phyloP scores from a whole-genome alignment of 30 jellyfish, hydroid and myxozoan species.

The Haliclystus octoradiatus region DNA sequence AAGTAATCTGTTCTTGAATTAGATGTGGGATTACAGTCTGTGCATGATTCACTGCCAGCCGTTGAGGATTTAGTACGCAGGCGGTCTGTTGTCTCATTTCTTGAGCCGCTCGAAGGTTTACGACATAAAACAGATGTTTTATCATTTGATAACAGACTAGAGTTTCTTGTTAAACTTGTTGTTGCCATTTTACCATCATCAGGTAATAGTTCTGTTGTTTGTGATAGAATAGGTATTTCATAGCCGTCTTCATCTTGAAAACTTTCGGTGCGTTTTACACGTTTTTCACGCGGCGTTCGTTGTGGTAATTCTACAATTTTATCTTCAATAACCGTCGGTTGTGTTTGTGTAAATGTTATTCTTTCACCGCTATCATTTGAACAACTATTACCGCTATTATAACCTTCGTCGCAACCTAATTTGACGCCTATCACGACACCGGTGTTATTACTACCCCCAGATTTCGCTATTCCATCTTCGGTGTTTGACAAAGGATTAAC shows the following conservation, averaged over 20 bases:
- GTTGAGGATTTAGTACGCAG: neutral
- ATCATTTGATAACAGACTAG: neutral
- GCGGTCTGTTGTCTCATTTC: neutral
- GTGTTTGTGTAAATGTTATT: neutral
- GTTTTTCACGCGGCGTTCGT: conserved; percentile 5
- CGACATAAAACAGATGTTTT: neutral
- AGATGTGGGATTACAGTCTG: neutral
- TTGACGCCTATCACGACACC: neutral
- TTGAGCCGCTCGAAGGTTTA: no score
- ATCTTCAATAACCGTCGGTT: conserved; percentile 9
- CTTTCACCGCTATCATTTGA: conserved; percentile 64
- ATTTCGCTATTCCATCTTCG: neutral
- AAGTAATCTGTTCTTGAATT: neutral
- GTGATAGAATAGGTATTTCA: conserved; percentile 63
- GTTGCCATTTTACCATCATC: neutral
- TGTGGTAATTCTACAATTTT: conserved; percentile 2
- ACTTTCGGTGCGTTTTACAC: conserved; percentile 21
- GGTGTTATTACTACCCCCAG: neutral
- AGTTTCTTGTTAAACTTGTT: neutral
- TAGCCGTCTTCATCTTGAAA: conserved; percentile 88
- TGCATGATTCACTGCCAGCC: neutral
- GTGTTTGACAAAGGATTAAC: neutral
- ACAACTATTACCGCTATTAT: conserved; percentile 76
- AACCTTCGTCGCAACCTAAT: conserved; percentile 75
- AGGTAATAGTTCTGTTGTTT: conserved; percentile 6